phyloP scores from a whole-genome alignment of 2,113 vertebrate genomes.

The Potamarius usumacintae region DNA sequence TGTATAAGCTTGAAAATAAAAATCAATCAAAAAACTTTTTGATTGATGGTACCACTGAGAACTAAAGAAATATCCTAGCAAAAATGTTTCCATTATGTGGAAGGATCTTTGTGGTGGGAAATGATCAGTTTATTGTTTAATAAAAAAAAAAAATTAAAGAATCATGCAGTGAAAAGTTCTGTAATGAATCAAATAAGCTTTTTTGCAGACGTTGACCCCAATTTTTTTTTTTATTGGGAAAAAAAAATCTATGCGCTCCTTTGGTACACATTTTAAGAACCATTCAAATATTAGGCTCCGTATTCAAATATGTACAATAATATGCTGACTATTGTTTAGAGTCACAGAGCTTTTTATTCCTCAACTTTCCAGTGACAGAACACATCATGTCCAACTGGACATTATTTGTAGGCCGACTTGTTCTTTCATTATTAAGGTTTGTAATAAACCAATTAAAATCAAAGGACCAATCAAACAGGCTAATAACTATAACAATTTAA shows the following conservation, averaged over 20 bases:
- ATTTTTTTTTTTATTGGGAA: neutral
- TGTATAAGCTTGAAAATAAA: neutral
- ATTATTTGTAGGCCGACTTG: too few species aligned
- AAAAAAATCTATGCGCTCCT: neutral
- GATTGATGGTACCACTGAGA: neutral
- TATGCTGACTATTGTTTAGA: neutral
- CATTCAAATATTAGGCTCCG: neutral
- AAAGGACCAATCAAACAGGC: neutral
- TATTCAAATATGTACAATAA: neutral
- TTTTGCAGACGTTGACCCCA: neutral
- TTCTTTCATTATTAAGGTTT: neutral
- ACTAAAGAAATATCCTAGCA: neutral
- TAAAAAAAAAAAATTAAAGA: neutral
- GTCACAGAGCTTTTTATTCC: neutral
- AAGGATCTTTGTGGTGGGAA: neutral
- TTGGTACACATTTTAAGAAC: neutral
- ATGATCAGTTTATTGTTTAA: neutral
- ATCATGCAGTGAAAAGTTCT: neutral
- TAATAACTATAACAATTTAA: neutral
- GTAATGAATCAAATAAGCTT: neutral
- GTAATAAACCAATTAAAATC: neutral
- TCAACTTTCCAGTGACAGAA: neutral
- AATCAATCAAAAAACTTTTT: neutral
- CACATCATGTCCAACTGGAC: neutral
- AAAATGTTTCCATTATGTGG: neutral